Evolutionary conservation across 2,888 invertebrate genomes (phyloP).

Genomic region (Amiota minor): DNA sequence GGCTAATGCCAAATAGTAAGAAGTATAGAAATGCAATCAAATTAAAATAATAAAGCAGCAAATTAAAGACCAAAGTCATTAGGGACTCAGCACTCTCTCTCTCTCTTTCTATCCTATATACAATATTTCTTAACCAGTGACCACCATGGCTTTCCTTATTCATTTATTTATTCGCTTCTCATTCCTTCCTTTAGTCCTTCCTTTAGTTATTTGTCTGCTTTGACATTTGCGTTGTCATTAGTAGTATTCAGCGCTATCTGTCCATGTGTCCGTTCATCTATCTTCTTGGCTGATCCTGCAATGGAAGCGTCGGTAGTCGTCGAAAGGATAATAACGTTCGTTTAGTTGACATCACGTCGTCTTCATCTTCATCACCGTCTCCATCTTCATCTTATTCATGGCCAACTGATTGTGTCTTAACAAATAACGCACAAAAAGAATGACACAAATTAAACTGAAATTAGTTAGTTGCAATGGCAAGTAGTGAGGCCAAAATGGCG

Average conservation of each 20-base stretch:
- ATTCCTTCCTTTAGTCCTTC: neutral
- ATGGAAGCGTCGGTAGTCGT: neutral
- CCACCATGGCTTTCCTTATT: neutral
- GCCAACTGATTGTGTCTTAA: slow-evolving; percentile 15
- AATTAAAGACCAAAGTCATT: slow-evolving; percentile 61
- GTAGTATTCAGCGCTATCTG: neutral
- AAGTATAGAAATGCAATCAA: slow-evolving; percentile 53
- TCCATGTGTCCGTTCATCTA: too few species aligned
- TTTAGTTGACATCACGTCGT: slow-evolving; percentile 16
- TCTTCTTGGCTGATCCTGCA: neutral
- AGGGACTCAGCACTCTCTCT: slow-evolving; percentile 36
- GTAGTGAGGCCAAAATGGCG: neutral
- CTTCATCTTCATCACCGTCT: neutral
- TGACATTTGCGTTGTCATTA: slow-evolving; percentile 20
- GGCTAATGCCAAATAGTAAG: neutral
- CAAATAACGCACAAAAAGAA: slow-evolving; percentile 53
- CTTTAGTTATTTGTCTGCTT: slow-evolving; percentile 12
- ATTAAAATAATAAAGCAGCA: slow-evolving; percentile 65
- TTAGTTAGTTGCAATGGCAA: slow-evolving; percentile 54
- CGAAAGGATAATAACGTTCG: slow-evolving; percentile 54
- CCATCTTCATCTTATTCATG: too few species aligned
- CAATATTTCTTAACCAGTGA: neutral
- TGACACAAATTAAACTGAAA: slow-evolving; percentile 67
- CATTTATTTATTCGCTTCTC: neutral
- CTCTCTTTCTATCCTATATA: neutral